Conservation (phyloP, 1,140 invertebrate species). For the Drusus annulatus region DNA sequence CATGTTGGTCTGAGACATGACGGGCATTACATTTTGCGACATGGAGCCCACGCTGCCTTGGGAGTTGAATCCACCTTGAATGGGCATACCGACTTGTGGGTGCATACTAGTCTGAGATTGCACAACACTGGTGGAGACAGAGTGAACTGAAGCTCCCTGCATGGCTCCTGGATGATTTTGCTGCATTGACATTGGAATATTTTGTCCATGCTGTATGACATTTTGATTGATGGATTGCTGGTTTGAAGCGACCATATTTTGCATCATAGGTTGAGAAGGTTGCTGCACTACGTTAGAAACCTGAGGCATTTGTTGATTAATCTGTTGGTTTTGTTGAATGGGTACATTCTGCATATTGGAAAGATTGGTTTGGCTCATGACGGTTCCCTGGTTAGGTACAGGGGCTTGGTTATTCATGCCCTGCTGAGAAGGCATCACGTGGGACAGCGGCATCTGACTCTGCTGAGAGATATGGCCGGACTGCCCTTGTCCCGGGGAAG, state of each 20-base stretch:
- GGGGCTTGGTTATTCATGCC: slow-evolving; percentile 62
- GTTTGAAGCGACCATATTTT: slow-evolving; percentile 54
- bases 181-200: slow-evolving; percentile 71
- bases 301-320: slow-evolving; percentile 63
- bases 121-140: slow-evolving; percentile 64
- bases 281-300: slow-evolving; percentile 61
- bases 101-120: slow-evolving; percentile 69
- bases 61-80: slow-evolving; percentile 50
- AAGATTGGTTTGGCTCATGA: slow-evolving; percentile 48
- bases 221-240: slow-evolving; percentile 54
- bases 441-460: slow-evolving; percentile 66
- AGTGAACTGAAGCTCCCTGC: slow-evolving; percentile 65
- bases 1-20: slow-evolving; percentile 68
- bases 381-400: slow-evolving; percentile 42
- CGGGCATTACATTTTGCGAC: slow-evolving; percentile 64
- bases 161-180: slow-evolving; percentile 67
- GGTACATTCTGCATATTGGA: slow-evolving; percentile 56
- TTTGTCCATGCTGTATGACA: slow-evolving; percentile 61
- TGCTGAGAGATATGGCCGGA: slow-evolving; percentile 60
- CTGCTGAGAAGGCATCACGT: slow-evolving; percentile 68
- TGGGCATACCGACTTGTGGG: slow-evolving; percentile 53
- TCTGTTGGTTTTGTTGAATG: slow-evolving; percentile 50
- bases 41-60: slow-evolving; percentile 52
- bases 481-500: slow-evolving; percentile 41
- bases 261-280: slow-evolving; percentile 52